These are phyloP conservation scores for Terebella lapidaria DNA, from an alignment of 2,888 invertebrate genomes.

Conservation along the genomic window DNA sequence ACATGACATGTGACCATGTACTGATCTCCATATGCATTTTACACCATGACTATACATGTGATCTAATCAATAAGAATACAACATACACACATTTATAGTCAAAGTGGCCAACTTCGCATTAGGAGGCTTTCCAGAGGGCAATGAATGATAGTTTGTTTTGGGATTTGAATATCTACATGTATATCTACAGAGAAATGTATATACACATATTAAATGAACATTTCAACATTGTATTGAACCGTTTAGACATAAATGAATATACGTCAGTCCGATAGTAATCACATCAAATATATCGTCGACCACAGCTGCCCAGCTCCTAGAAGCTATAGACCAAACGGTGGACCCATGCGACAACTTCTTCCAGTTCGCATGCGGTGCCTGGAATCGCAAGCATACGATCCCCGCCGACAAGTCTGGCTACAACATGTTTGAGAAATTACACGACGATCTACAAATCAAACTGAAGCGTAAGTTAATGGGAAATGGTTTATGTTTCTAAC, in stretches of 20 bases:
- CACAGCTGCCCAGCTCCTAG: slow-evolving; percentile 72
- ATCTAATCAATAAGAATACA: too few species aligned
- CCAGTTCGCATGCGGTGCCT: slow-evolving; percentile 81
- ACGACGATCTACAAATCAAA: slow-evolving; percentile 76
- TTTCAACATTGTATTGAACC: too few species aligned
- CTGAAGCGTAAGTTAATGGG: slow-evolving; percentile 61
- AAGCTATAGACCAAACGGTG: slow-evolving; percentile 73
- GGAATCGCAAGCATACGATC: slow-evolving; percentile 79
- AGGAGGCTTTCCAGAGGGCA: too few species aligned
- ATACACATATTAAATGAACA: slow-evolving; percentile 3
- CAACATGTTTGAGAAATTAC: slow-evolving; percentile 79
- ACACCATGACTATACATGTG: too few species aligned
- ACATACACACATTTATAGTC: too few species aligned
- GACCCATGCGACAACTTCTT: slow-evolving; percentile 82
- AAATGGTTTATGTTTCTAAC: background rate
- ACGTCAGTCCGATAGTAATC: background rate
- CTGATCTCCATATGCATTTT: too few species aligned
- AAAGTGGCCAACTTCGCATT: too few species aligned
- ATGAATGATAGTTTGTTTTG: too few species aligned
- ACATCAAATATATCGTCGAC: background rate
- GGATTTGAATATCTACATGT: slow-evolving; percentile 3
- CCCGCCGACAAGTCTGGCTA: slow-evolving; percentile 80
- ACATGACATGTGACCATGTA: too few species aligned
- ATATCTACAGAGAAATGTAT: slow-evolving; percentile 6
- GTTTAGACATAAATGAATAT: too few species aligned